phyloP scores from a whole-genome alignment of 2,797 vertebrate species.

The Adelosebastes latens region DNA sequence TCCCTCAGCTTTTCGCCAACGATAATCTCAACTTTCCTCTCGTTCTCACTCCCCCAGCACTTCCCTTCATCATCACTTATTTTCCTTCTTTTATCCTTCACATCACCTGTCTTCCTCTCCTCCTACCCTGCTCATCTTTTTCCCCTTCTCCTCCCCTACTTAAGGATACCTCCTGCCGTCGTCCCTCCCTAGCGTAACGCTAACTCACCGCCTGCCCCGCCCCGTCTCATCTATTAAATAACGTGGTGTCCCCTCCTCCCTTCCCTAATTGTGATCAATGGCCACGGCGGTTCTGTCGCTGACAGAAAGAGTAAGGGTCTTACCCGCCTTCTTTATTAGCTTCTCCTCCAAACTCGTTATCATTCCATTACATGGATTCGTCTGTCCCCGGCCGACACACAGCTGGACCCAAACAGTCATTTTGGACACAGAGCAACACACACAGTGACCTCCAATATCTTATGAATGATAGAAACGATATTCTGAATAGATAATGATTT shows the following conservation, averaged over 20 bases:
- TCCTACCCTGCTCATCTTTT: neutral
- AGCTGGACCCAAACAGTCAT: neutral
- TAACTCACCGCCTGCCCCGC: neutral
- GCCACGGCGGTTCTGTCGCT: neutral
- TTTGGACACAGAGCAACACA: slow-evolving; percentile 5
- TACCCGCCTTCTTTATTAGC: slow-evolving; percentile 24
- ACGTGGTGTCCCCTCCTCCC: neutral
- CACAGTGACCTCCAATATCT: neutral
- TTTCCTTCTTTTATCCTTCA: neutral
- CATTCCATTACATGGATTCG: slow-evolving; percentile 55
- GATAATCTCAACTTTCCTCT: neutral
- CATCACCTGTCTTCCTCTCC: neutral
- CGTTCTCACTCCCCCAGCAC: neutral
- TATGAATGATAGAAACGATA: too few relatives aligned
- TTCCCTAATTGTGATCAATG: slow-evolving; percentile 48
- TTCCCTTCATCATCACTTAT: neutral
- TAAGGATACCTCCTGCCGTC: neutral
- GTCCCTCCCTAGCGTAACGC: neutral
- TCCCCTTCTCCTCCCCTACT: neutral
- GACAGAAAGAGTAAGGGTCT: slow-evolving; percentile 25
- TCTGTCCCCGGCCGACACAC: slow-evolving; percentile 1
- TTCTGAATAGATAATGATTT: neutral
- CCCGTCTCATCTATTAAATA: neutral
- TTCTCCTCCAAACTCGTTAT: slow-evolving; percentile 49
- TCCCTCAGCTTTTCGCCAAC: neutral